These are phyloP conservation scores for Euplagia quadripunctaria DNA, from an alignment of 2,888 invertebrate genomes.

Conservation along the genomic window DNA sequence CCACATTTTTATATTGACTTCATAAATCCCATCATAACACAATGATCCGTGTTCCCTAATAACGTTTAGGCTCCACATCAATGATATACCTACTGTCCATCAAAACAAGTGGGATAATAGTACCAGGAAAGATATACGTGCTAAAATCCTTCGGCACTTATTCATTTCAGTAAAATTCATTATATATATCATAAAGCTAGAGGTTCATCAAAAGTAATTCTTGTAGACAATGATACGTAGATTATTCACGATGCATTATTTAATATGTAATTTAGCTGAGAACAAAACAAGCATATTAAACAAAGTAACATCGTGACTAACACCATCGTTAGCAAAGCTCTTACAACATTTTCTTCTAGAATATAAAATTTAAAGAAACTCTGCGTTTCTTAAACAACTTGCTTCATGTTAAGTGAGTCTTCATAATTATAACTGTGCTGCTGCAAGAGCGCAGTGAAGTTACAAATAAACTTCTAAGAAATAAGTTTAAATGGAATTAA, in stretches of 20 bases:
- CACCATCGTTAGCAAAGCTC: neutral
- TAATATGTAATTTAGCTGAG: neutral
- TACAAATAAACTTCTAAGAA: conserved; percentile 22
- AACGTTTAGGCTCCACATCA: too few species aligned
- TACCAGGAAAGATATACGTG: too few species aligned
- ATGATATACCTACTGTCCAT: too few species aligned
- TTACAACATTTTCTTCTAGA: neutral
- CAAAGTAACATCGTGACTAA: neutral
- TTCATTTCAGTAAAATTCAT: too few species aligned
- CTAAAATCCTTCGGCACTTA: too few species aligned
- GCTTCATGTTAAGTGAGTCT: conserved; percentile 18
- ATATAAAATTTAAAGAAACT: conserved; percentile 14
- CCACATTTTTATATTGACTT: too few species aligned
- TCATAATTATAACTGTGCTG: conserved; percentile 16
- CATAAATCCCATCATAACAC: too few species aligned
- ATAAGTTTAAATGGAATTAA: conserved; percentile 17
- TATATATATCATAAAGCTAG: too few species aligned
- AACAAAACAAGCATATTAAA: neutral
- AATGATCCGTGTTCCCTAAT: too few species aligned
- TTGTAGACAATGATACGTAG: too few species aligned
- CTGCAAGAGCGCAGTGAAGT: conserved; percentile 6
- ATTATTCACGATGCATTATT: neutral
- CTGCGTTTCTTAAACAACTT: conserved; percentile 14
- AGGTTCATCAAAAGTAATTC: too few species aligned
- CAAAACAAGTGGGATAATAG: too few species aligned